Percentiles rank a stretch among this genome's conserved stretches.
phyloP scores from a whole-genome alignment of 2,113 vertebrate species.

The Gorsachius goisagi region DNA sequence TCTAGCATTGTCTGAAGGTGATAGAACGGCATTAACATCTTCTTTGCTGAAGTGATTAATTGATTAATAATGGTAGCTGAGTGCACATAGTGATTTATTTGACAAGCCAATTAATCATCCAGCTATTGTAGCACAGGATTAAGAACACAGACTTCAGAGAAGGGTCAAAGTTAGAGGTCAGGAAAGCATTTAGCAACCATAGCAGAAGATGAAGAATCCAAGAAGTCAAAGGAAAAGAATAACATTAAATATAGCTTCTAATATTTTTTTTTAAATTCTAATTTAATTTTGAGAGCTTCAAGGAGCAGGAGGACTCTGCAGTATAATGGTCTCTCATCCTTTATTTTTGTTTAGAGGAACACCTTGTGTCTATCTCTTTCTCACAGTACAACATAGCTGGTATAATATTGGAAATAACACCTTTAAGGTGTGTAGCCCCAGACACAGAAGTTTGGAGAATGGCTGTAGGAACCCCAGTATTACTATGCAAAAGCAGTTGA shows the following conservation, averaged over 20 bases:
- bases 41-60: not conserved
- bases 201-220: not conserved
- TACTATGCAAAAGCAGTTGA: not conserved
- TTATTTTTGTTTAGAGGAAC: not conserved
- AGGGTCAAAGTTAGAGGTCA: not conserved
- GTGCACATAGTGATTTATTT: not conserved
- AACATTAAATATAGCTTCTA: not conserved
- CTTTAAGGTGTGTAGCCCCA: not conserved
- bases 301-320: not conserved
- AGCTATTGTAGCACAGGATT: not conserved
- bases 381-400: not conserved
- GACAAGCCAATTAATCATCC: not conserved
- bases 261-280: not conserved
- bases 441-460: not conserved
- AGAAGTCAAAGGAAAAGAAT: not conserved
- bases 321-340: not conserved
- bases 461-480: not conserved
- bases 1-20: not conserved
- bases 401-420: not conserved
- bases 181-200: not conserved
- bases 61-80: conserved; percentile 20
- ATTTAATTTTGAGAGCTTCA: not conserved
- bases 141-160: not conserved
- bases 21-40: not conserved
- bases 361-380: not conserved